Conservation (phyloP, 2,797 vertebrate species). For the Odontamblyopus rebecca region DNA sequence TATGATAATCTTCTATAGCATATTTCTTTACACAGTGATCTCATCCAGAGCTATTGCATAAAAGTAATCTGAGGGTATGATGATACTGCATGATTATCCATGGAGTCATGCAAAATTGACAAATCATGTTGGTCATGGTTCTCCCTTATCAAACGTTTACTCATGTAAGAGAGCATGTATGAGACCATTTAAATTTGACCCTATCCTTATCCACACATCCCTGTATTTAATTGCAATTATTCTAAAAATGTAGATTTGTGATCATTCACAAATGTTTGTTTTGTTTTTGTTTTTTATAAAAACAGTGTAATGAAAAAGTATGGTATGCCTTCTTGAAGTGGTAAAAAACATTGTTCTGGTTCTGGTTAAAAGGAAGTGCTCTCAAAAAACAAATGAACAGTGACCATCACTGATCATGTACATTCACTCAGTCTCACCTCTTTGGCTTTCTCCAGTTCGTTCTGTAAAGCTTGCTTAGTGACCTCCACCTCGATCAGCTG, state of each 20-base stretch:
- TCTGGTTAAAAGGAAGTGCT: not conserved
- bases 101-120: not conserved
- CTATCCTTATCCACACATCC: not conserved
- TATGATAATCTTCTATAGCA: constrained; percentile 38
- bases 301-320: too few relatives aligned
- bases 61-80: not conserved
- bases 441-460: constrained; percentile 93
- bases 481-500: constrained; percentile 95
- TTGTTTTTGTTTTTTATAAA: too few relatives aligned
- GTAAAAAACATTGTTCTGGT: not conserved
- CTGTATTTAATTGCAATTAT: not conserved
- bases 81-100: not conserved
- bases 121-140: not conserved
- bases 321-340: not conserved
- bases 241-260: not conserved
- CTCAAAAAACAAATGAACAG: not conserved
- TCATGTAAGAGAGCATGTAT: not conserved
- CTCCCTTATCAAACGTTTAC: not conserved
- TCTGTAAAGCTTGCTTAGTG: constrained; percentile 94
- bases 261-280: not conserved
- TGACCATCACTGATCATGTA: too few relatives aligned
- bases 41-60: constrained; percentile 34
- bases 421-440: constrained; percentile 80
- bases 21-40: constrained; percentile 38
- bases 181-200: not conserved